These are phyloP conservation scores for Megathymus violae DNA, from an alignment of 1,140 invertebrate species.

Conservation along the genomic window DNA sequence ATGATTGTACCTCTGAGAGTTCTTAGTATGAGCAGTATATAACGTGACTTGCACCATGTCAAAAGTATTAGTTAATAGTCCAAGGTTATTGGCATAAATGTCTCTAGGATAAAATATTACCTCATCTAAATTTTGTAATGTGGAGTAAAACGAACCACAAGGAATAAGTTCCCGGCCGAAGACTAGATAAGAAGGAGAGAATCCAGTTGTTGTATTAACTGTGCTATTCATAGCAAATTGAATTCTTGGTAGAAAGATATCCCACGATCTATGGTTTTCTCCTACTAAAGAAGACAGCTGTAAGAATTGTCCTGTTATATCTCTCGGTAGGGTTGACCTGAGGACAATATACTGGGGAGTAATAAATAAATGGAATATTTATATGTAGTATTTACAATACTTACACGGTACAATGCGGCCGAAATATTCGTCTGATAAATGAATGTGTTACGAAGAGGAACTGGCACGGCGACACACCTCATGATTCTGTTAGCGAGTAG, in stretches of 20 bases:
- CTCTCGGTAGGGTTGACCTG: constrained; percentile 47
- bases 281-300: constrained; percentile 53
- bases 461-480: no score
- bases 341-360: constrained; percentile 12
- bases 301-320: constrained; percentile 61
- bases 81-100: no score
- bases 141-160: background rate
- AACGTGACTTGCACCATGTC: background rate
- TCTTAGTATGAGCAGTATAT: no score
- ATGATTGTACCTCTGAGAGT: no score
- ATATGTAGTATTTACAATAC: no score
- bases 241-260: constrained; percentile 17
- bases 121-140: no score
- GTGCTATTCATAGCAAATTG: no score
- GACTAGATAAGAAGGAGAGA: constrained; percentile 31
- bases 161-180: constrained; percentile 24
- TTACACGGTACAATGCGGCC: no score
- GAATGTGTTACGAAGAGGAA: background rate
- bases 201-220: no score
- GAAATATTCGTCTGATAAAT: background rate
- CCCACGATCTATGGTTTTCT: constrained; percentile 51
- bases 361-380: constrained; percentile 31
- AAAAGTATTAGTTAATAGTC: background rate
- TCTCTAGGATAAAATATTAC: no score
- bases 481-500: no score